phyloP scores from a whole-genome alignment of 2,113 vertebrate species.

The Gallinago jamesoni region DNA sequence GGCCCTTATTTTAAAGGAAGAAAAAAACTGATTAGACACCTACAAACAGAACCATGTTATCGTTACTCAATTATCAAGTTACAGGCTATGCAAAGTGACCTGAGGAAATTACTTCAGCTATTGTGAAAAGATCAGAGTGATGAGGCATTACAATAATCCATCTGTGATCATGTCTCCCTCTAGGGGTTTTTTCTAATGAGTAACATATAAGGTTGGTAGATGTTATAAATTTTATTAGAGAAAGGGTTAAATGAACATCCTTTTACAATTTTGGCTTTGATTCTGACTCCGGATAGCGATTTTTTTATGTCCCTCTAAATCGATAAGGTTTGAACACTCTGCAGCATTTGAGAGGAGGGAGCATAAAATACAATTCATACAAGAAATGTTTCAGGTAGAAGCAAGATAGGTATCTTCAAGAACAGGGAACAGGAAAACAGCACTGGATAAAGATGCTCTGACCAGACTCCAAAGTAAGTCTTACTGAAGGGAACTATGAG shows the following conservation, averaged over 20 bases:
- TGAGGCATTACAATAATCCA: conserved; percentile 28
- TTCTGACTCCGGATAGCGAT: not conserved
- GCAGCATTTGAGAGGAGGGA: not conserved
- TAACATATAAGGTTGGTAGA: conserved; percentile 5
- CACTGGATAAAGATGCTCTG: not conserved
- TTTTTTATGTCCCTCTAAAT: not conserved
- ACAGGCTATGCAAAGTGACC: conserved; percentile 40
- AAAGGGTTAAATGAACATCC: not conserved
- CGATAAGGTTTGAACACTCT: not conserved
- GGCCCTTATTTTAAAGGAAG: not conserved
- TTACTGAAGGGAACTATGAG: not conserved
- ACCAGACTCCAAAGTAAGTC: not conserved
- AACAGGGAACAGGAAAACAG: not conserved
- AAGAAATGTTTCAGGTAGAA: not conserved
- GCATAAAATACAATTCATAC: not conserved
- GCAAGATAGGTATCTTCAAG: not conserved
- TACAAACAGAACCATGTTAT: conserved; percentile 16
- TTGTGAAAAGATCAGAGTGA: not conserved
- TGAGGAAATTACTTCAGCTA: conserved; percentile 26
- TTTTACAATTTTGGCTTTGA: not conserved
- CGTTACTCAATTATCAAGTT: conserved; percentile 22
- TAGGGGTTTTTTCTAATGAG: conserved; percentile 62
- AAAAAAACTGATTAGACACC: not conserved
- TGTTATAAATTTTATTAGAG: conserved; percentile 1
- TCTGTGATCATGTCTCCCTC: conserved; percentile 58